A percentile compares a stretch with the other conserved stretches of the same genome.
phyloP scores from a whole-genome alignment of 2,113 vertebrate genomes.

The Argyrosomus japonicus region DNA sequence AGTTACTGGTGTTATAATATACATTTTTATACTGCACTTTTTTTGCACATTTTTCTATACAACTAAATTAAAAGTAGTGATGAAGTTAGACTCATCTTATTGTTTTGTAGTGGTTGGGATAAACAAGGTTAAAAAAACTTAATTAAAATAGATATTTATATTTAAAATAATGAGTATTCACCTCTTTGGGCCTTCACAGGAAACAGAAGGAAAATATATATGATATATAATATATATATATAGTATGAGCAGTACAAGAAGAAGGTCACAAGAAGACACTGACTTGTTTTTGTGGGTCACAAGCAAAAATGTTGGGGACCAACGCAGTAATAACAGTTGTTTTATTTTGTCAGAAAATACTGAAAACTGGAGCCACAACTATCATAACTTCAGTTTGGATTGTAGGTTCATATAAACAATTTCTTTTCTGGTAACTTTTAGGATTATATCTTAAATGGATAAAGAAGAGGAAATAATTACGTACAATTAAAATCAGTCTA shows the following conservation, averaged over 20 bases:
- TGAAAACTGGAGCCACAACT: not conserved
- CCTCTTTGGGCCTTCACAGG: not conserved
- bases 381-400: not conserved
- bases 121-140: too few relatives aligned
- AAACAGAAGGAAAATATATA: not conserved
- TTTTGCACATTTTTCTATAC: not conserved
- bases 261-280: not conserved
- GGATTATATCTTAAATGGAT: not conserved
- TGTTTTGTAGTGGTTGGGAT: not conserved
- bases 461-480: not conserved
- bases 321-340: not conserved
- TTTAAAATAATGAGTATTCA: not conserved
- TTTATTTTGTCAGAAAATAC: not conserved
- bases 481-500: not conserved
- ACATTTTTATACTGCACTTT: not conserved
- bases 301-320: not conserved
- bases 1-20: not conserved
- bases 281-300: not conserved
- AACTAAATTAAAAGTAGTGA: not conserved
- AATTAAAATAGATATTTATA: too few relatives aligned
- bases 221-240: not conserved
- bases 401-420: too few relatives aligned
- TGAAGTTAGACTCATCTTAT: not conserved
- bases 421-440: not conserved
- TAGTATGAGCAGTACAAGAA: too few relatives aligned